Base-by-base conservation (phyloP, 2,888 invertebrate genomes). In the Nesidiocoris tenuis region DNA sequence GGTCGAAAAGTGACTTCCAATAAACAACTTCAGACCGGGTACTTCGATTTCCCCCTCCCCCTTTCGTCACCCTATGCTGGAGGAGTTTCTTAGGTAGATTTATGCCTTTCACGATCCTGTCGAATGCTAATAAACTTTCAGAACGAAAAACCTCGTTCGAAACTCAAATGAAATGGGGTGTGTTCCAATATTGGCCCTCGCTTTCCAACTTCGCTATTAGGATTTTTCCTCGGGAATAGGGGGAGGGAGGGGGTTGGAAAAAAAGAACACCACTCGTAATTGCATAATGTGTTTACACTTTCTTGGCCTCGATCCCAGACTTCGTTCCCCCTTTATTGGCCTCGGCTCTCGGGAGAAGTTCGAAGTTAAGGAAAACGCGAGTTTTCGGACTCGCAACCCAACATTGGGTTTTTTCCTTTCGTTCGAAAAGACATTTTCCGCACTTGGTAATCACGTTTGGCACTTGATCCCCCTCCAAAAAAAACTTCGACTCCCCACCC, bases 251-350 rank as follows among this genome's bases (percentile, higher is more conserved):
- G n/a, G n/a, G n/a, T n/a, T n/a, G n/a, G n/a, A n/a, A n/a, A n/a
- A n/a, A n/a, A n/a, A n/a, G n/a, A 39, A 39, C 3, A 39, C 3
- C 24, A 5, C 25, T 16, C 63, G 72, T 72, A 72, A 72, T 72
- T 72, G 61, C 63, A 72, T 72, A 72, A 72, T 72, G 72, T 72
- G 72, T 72, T 72, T 72, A 72, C 72, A 39, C 61, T 72, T 72
- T 39, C 39, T 39, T 39, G 39, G 39, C 39, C 39, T 39, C 39
- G 39, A 39, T 39, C 39, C 39, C 39, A 39, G 39, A 39, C 39
- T 39, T 12, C 12, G 39, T 12, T 39, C 39, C 39, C 39, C 39
- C 39, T 39, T 39, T 39, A 39, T 39, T 39, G 12, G 39, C 5
- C 39, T 39, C 39, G 39, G 39, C 39, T 39, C 12, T 12, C 3